A percentile compares a stretch with the other conserved stretches of the same genome.
Evolutionary conservation across 2,888 invertebrate species (phyloP).

Genomic region (Meta bourneti): DNA sequence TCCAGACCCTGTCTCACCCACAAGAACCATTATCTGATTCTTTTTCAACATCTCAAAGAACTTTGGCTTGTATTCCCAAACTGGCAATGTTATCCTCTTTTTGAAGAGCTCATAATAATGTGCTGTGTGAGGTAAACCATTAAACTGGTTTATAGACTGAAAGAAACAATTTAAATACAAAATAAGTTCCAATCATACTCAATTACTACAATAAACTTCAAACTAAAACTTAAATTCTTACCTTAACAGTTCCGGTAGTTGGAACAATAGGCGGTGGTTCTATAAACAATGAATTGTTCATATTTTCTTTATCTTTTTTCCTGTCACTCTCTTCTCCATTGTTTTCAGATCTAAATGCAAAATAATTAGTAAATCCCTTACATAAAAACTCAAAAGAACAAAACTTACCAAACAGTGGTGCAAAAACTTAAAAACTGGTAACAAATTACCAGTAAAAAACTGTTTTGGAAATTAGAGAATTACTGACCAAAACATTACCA

Average conservation of each 20-base stretch:
- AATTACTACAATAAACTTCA: background rate
- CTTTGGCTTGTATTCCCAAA: slow-evolving; percentile 98
- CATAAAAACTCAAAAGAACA: too few relatives aligned
- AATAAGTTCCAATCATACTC: background rate
- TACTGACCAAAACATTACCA: too few relatives aligned
- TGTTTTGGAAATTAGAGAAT: too few relatives aligned
- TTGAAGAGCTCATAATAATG: slow-evolving; percentile 86
- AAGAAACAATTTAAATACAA: background rate
- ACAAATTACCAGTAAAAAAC: too few relatives aligned
- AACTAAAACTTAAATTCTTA: slow-evolving; percentile 18
- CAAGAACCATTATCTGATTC: slow-evolving; percentile 96
- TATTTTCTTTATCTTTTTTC: slow-evolving; percentile 64
- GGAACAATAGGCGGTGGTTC: slow-evolving; percentile 15
- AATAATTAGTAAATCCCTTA: background rate
- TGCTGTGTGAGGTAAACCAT: slow-evolving; percentile 90
- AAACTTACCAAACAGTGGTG: background rate
- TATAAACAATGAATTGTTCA: slow-evolving; percentile 17
- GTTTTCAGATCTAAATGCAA: slow-evolving; percentile 55
- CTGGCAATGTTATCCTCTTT: slow-evolving; percentile 96
- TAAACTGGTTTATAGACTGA: slow-evolving; percentile 83
- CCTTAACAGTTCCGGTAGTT: slow-evolving; percentile 49
- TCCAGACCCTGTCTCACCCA: slow-evolving; percentile 99
- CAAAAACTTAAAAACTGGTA: too few relatives aligned
- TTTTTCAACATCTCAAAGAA: slow-evolving; percentile 96
- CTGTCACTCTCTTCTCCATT: slow-evolving; percentile 65